Evolutionary conservation across 2,113 vertebrate genomes (phyloP).

Genomic region (Morone saxatilis): DNA sequence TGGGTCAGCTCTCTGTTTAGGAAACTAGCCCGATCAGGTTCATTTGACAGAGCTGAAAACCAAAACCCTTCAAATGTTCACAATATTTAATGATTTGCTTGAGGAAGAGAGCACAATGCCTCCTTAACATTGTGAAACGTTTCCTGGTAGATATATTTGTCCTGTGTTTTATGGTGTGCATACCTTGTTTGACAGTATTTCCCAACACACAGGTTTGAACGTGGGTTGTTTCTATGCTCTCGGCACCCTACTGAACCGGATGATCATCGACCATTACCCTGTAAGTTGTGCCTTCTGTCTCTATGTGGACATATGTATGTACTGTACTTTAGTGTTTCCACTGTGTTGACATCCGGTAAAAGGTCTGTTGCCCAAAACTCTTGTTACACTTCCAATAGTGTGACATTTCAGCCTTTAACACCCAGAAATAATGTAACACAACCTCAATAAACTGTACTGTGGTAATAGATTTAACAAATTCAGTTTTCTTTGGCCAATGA

Average conservation of each 20-base stretch:
- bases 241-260: constrained; percentile 93
- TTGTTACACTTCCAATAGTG: not conserved
- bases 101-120: not conserved
- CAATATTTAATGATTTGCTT: not conserved
- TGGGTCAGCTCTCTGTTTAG: constrained; percentile 28
- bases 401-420: not conserved
- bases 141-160: not conserved
- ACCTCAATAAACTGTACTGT: not conserved
- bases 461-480: not conserved
- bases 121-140: not conserved
- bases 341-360: not conserved
- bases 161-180: not conserved
- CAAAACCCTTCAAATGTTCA: not conserved
- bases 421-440: not conserved
- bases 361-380: not conserved
- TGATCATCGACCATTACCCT: constrained; percentile 91
- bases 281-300: constrained; percentile 83
- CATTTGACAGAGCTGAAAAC: not conserved
- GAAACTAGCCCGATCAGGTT: constrained; percentile 24
- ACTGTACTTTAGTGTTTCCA: not conserved
- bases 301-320: not conserved
- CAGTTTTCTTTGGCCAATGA: not conserved
- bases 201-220: constrained; percentile 89
- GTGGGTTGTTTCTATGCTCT: constrained; percentile 94
- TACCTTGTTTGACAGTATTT: constrained; percentile 21